These are phyloP conservation scores for Himalopsyche japonica DNA, from an alignment of 2,888 invertebrate genomes.

Conservation along the genomic window DNA sequence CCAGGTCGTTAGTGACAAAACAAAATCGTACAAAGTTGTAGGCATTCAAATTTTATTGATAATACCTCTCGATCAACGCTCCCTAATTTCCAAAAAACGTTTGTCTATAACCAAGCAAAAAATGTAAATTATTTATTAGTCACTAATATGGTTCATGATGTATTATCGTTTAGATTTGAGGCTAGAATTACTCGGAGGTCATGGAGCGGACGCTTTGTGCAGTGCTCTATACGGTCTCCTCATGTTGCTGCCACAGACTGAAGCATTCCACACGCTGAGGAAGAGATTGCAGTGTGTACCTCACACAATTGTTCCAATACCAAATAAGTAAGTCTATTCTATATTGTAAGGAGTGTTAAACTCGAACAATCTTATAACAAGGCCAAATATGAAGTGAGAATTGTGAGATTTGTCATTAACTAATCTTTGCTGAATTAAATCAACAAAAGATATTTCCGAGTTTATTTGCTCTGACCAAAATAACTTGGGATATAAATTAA, in stretches of 20 bases:
- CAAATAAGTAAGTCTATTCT: constrained; percentile 15
- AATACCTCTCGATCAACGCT: too few relatives aligned
- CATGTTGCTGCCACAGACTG: constrained; percentile 97
- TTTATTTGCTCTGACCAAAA: too few relatives aligned
- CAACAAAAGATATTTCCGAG: too few relatives aligned
- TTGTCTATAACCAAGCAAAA: too few relatives aligned
- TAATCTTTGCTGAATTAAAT: too few relatives aligned
- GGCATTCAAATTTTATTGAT: too few relatives aligned
- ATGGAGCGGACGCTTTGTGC: constrained; percentile 77
- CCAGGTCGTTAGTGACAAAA: too few relatives aligned
- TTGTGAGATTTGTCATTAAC: background rate
- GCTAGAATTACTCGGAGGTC: constrained; percentile 83
- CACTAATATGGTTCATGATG: background rate
- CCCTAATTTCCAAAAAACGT: too few relatives aligned
- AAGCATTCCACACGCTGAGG: constrained; percentile 87
- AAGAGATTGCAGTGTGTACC: constrained; percentile 82
- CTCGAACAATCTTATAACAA: background rate
- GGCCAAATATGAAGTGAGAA: too few relatives aligned
- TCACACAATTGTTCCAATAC: constrained; percentile 43
- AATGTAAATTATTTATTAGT: too few relatives aligned
- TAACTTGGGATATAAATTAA: too few relatives aligned
- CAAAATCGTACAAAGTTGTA: too few relatives aligned
- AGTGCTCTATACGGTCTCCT: constrained; percentile 92
- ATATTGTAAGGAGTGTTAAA: background rate
- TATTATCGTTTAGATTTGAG: constrained; percentile 74